Base-by-base conservation (phyloP, 2,888 invertebrate species). In the Apodemia hepburni region DNA sequence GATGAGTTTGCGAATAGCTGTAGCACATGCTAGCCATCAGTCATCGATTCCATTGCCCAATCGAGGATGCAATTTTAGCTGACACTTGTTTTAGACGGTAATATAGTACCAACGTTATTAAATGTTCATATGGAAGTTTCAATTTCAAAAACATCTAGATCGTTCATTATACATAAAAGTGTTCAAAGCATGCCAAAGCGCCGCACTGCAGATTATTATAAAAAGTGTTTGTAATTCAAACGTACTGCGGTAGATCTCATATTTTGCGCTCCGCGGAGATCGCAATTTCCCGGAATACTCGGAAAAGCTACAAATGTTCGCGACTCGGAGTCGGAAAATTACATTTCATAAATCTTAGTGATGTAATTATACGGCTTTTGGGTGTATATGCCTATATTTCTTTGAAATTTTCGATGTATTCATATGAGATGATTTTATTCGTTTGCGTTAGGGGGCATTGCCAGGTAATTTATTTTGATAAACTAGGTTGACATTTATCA, bases 251-350 rank as follows among this genome's bases (percentile, higher is more conserved):
- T 77, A 82, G 86, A 87, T 88, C 86, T 85, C 82, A 81, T 81
- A 82, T 84, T 86, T 83, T 78, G 81, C 84, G 75, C 83, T 76
- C 71, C 73, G 72, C 78, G 72, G 80, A 84, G 86, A 87, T 87
- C 89, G 89, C 89, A 88, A 89, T 90, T 91, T 87, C 84, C 87
- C 84, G 77, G 84, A 82, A 82, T 83, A 85, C 88, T 88, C 80
- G 84, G 86, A 79, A 90, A 89, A 83, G 90, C 91, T 89, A 90
- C 90, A 90, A 91, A 89, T 89, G 90, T 88, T 84, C 81, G 78
- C 76, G 82, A 84, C 79, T 84, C 81, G 82, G 80, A 84, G 84
- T 82, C 84, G 83, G 87, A 89, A 89, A 91, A 91, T 91, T 91
- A 89, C 87, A 89, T 91, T 91, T 89, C 85, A 86, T 85, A 87